Evolutionary conservation across 2,888 invertebrate genomes (phyloP), one percentile per base, ranked within the genome.

Genomic region (Aporophyla nigra): DNA sequence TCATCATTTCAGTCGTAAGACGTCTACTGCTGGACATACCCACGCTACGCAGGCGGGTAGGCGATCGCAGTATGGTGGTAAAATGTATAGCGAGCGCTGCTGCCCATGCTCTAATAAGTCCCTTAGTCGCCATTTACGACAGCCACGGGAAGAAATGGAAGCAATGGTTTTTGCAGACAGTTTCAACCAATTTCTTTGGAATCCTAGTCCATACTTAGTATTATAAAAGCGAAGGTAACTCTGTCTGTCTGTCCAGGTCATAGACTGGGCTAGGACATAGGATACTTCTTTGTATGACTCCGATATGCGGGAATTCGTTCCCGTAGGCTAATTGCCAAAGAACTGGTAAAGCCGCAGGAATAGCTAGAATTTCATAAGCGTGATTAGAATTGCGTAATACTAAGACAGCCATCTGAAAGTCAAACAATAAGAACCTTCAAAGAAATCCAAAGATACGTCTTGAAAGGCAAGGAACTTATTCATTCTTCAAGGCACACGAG

Each of bases 401-500:
- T 9, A 4, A 40, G 12, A 21, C 2, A n/a, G 62, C 43, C 56
- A 62, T 51, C 65, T 21, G 49, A 19, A 62, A 59, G n/a, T 24
- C 61, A 51, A 56, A 76, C 63, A 74, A 66, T 74, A 62, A 62
- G 24, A 59, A 21, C 51, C 43, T 40, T 33, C 54, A 58, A 51
- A 56, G 70, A 24, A 49, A 54, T 43, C 21, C n/a, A 16, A 58
- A 73, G 53, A 83, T 54, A 74, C 12, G 33, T 74, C 74, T 69
- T 65, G 61, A 73, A 76, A 65, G 63, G 62, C 16, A 69, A 51
- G 12, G 21, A 74, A 68, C 74, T 65, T 76, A 66, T 62, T 82
- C 68, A 79, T 80, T 67, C 56, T 74, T 62, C 49, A 59, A 69
- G 78, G 71, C 61, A 68, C 74, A 68, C 72, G 16, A 68, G 58